Evolutionary conservation across 2,888 invertebrate species (phyloP).

Genomic region (Callimorpha dominula): DNA sequence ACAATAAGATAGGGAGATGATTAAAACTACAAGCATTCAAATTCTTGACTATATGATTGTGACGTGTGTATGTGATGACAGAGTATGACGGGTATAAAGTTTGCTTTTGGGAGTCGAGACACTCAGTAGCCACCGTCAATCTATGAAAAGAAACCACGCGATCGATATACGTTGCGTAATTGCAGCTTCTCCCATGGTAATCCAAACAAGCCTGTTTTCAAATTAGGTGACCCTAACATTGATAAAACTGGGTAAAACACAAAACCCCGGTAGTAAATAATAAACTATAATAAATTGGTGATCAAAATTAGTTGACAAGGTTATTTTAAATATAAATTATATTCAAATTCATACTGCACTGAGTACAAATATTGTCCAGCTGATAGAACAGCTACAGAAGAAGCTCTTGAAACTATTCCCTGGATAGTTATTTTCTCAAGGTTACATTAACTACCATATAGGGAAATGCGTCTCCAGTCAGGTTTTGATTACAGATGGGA

Average conservation of each 20-base stretch:
- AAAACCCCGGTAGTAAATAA: too few species aligned
- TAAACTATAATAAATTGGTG: not conserved
- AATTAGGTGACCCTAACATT: not conserved
- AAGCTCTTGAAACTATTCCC: too few species aligned
- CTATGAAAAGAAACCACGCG: not conserved
- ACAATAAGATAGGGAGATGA: not conserved
- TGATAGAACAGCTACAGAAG: not conserved
- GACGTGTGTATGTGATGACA: too few species aligned
- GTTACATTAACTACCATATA: too few species aligned
- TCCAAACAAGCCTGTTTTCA: not conserved
- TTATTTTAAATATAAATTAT: not conserved
- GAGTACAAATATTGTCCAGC: not conserved
- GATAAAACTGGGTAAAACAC: not conserved
- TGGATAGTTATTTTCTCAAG: too few species aligned
- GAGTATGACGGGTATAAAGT: not conserved
- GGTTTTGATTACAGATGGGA: not conserved
- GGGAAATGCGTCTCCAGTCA: not conserved
- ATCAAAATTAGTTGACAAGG: not conserved
- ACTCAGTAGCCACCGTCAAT: not conserved
- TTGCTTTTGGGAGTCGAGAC: not conserved
- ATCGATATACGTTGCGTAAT: not conserved
- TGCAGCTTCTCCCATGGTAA: not conserved
- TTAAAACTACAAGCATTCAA: not conserved
- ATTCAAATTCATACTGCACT: not conserved
- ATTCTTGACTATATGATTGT: too few species aligned